Conservation (phyloP, 1,140 invertebrate genomes). For the Neodiprion fabricii region DNA sequence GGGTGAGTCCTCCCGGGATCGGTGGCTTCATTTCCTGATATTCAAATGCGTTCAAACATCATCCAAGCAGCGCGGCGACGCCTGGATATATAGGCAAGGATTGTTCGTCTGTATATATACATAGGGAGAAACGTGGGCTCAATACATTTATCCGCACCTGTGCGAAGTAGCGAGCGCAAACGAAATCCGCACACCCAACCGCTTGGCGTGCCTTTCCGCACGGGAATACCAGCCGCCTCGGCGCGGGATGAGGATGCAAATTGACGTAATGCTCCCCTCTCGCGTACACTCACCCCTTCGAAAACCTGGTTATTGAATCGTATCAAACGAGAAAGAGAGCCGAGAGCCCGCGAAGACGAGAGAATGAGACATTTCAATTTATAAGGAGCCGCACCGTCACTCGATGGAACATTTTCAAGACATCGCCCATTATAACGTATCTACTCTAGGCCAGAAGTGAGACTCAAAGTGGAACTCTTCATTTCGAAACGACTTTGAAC, state of each 20-base stretch:
- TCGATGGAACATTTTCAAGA: background rate
- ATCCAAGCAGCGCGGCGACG: conserved; percentile 29
- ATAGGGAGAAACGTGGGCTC: background rate
- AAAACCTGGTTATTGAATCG: conserved; percentile 38
- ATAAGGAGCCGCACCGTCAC: conserved; percentile 10
- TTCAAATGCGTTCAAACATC: conserved; percentile 59
- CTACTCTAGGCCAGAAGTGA: too few relatives aligned
- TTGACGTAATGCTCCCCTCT: conserved; percentile 31
- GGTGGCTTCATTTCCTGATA: conserved; percentile 59
- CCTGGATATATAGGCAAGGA: background rate
- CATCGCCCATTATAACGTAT: too few relatives aligned
- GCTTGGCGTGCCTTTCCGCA: background rate
- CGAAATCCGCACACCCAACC: background rate
- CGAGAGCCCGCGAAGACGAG: conserved; percentile 12
- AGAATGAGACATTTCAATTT: conserved; percentile 19
- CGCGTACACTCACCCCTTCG: background rate
- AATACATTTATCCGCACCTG: background rate
- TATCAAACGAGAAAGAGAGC: conserved; percentile 32
- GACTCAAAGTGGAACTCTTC: too few relatives aligned
- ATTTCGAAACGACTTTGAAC: too few relatives aligned
- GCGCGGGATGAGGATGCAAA: conserved; percentile 36
- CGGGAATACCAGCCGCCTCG: background rate
- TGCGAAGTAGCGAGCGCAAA: background rate
- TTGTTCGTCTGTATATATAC: background rate
- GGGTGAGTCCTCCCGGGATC: conserved; percentile 36